Percentiles rank a stretch among this genome's conserved stretches.
Evolutionary conservation across 1,140 invertebrate species (phyloP).

Genomic region (Apis cerana): DNA sequence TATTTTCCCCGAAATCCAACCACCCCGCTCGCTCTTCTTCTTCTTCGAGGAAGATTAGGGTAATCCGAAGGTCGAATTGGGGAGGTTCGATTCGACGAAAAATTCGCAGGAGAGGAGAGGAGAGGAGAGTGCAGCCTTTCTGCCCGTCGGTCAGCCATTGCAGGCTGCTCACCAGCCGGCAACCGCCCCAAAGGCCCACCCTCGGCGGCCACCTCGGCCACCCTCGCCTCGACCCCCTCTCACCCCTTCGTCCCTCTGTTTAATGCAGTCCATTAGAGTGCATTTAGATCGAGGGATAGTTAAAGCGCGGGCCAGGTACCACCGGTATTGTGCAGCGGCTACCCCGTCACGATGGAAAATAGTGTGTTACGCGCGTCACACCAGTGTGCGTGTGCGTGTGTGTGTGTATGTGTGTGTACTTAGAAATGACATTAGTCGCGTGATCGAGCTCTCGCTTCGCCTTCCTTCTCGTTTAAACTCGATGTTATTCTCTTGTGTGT

Average conservation of each 20-base stretch:
- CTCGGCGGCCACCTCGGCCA: conserved; percentile 6
- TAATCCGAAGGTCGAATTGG: neutral
- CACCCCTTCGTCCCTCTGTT: conserved; percentile 63
- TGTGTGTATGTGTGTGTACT: conserved; percentile 52
- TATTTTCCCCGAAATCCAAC: neutral
- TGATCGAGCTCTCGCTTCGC: conserved; percentile 48
- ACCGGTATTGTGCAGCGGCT: conserved; percentile 49
- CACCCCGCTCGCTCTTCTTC: neutral
- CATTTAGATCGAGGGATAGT: conserved; percentile 80
- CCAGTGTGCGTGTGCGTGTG: conserved; percentile 25
- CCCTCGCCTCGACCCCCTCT: conserved; percentile 67
- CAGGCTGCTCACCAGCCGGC: conserved; percentile 6
- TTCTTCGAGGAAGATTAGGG: neutral
- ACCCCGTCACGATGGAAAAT: conserved; percentile 73
- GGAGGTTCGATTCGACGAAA: conserved; percentile 21
- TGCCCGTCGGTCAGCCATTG: conserved; percentile 44
- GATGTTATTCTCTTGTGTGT: neutral
- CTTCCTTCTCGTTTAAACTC: neutral
- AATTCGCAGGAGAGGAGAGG: neutral
- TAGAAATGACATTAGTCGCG: conserved; percentile 74
- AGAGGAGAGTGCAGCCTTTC: neutral
- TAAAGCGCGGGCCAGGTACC: conserved; percentile 73
- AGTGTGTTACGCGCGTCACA: conserved; percentile 62
- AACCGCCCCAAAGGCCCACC: conserved; percentile 33
- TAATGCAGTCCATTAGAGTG: conserved; percentile 75